Percentiles rank a stretch among this genome's conserved stretches.
Conservation (phyloP, 1,140 invertebrate species). For the Thaumatotibia leucotreta region DNA sequence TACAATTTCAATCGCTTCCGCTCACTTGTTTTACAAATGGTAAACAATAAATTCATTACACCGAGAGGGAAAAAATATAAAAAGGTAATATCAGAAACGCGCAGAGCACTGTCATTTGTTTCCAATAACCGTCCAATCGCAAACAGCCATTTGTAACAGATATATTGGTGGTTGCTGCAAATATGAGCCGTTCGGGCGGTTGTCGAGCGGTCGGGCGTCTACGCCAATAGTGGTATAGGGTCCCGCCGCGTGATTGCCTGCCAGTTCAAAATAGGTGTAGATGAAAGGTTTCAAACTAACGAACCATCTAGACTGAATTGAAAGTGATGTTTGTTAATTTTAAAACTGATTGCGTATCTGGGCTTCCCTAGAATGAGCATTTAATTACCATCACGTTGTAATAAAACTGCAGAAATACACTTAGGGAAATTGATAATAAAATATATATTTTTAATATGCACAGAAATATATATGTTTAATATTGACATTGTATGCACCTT, state of each 20-base stretch:
- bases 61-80: not conserved
- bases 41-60: constrained; percentile 11
- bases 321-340: too few relatives aligned
- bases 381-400: too few relatives aligned
- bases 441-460: too few relatives aligned
- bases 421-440: too few relatives aligned
- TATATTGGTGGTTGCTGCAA: constrained; percentile 63
- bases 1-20: not conserved
- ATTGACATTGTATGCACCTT: too few relatives aligned
- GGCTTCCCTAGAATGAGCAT: too few relatives aligned
- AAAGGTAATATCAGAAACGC: constrained; percentile 6
- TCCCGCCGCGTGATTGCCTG: not conserved
- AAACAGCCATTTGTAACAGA: constrained; percentile 62
- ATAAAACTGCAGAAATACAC: too few relatives aligned
- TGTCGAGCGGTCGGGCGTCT: constrained; percentile 36
- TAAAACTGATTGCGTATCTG: too few relatives aligned
- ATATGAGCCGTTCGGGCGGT: constrained; percentile 48
- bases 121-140: constrained; percentile 58
- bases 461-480: too few relatives aligned
- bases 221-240: constrained; percentile 5
- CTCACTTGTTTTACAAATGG: not conserved
- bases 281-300: too few relatives aligned
- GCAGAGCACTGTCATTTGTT: constrained; percentile 49
- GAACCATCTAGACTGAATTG: too few relatives aligned
- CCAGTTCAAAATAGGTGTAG: too few relatives aligned